Base-by-base conservation (phyloP, 2,888 invertebrate species). In the Aquatica leii region DNA sequence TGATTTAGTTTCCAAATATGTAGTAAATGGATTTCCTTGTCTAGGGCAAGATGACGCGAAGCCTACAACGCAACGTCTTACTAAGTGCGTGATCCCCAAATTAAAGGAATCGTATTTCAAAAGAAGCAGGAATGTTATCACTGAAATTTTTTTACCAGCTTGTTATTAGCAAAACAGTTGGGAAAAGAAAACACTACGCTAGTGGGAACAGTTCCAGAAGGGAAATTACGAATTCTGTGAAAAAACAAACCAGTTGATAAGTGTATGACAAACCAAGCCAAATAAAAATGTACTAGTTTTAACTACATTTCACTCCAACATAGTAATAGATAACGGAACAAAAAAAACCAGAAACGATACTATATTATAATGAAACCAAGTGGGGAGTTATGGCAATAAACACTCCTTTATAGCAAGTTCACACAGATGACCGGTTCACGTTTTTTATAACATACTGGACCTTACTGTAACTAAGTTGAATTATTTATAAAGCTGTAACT, bases 91-190 rank as follows among this genome's bases (percentile, higher is more conserved):
- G 59, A 69, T 72, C 18, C 57, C 71, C 14, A 74, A 71, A 56
- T 64, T 76, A 2, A 48, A 70, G n/a, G 70, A 74, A 43, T 72
- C 68, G 57, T 75, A 54, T 62, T 61, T 62, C 35, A 55, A 62
- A 15, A 59, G 61, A 24, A 70, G 69, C 60, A 68, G 71, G 62
- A 71, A 57, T 67, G 62, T 73, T 24, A 74, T 69, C 11, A 73
- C 67, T 15, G 72, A 73, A 72, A 71, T 52, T 72, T 73, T 62
- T 73, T 74, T 59, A 73, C 71, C n/a, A 69, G 69, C 52, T 58
- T 66, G 24, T 62, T 68, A 48, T 61, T 70, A 14, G 68, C 68
- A 48, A 31, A 17, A 17, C 18, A 52, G 40, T 40, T 40, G 40
- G n/a, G 3, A 5, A 40, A 40, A 40, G 5, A 40, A 5, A 40